Evolutionary conservation across 1,140 invertebrate genomes (phyloP).

Genomic region (Lithobius niger): DNA sequence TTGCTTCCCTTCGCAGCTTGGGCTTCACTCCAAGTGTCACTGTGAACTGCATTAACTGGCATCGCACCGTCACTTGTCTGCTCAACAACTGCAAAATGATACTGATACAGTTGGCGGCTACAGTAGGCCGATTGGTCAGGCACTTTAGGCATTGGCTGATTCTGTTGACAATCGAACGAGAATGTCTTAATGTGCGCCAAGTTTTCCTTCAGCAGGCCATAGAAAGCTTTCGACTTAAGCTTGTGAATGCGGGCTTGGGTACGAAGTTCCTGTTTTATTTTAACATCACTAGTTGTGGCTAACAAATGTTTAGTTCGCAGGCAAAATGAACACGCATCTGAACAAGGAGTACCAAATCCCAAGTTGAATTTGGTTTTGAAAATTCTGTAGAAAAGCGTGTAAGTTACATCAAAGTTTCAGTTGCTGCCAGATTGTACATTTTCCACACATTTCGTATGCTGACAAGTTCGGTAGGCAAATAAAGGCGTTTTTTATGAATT

Average conservation of each 20-base stretch:
- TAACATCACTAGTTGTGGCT: neutral
- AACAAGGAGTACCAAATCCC: neutral
- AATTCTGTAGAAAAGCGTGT: neutral
- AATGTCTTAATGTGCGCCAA: neutral
- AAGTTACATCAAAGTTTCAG: neutral
- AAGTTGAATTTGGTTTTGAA: constrained; percentile 11
- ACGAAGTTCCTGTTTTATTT: neutral
- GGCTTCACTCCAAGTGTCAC: constrained; percentile 1
- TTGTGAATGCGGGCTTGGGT: neutral
- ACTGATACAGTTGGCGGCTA: constrained; percentile 1
- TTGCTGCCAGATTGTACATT: neutral
- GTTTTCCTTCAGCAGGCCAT: neutral
- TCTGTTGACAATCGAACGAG: constrained; percentile 5
- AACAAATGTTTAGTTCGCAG: neutral
- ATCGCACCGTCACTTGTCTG: neutral
- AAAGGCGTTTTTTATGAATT: too few species aligned
- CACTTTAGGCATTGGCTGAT: neutral
- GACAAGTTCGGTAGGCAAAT: too few species aligned
- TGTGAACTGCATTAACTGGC: neutral
- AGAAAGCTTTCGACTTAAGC: neutral
- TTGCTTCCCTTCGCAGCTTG: neutral
- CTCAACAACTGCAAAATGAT: constrained; percentile 1
- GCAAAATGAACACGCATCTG: constrained; percentile 4
- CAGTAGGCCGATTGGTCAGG: neutral
- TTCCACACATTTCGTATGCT: neutral